A percentile compares a stretch with the other conserved stretches of the same genome.
Evolutionary conservation across 2,113 vertebrate species (phyloP).

Genomic region (Grallaria varia): DNA sequence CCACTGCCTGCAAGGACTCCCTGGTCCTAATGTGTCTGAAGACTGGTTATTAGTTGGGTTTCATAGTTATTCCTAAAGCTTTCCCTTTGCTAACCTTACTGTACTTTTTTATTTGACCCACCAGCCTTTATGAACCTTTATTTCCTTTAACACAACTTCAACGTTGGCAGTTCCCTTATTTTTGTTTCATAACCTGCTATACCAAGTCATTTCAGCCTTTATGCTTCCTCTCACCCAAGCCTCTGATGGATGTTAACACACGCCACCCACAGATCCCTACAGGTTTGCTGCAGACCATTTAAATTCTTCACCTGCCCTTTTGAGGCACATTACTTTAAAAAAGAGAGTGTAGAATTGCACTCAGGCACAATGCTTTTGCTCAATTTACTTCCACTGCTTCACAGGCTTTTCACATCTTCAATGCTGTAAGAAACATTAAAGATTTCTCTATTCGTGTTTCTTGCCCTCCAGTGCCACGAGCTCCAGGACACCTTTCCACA

Average conservation of each 20-base stretch:
- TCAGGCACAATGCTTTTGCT: not conserved
- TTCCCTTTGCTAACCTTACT: not conserved
- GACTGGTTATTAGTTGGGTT: not conserved
- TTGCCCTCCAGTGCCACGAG: not conserved
- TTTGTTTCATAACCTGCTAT: not conserved
- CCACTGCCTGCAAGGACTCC: not conserved
- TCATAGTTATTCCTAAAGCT: not conserved
- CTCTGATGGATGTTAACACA: not conserved
- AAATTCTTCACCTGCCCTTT: not conserved
- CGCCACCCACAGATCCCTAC: not conserved
- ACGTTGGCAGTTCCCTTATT: not conserved
- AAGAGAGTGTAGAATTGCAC: not conserved
- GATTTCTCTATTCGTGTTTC: not conserved
- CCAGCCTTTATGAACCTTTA: not conserved
- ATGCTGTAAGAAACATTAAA: not conserved
- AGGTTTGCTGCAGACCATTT: not conserved
- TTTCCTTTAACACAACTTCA: not conserved
- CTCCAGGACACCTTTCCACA: rapidly evolving
- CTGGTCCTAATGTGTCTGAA: not conserved
- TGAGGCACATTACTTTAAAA: not conserved
- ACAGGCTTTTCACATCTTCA: not conserved
- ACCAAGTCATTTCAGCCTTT: not conserved
- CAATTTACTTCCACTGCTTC: not conserved
- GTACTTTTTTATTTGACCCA: not conserved
- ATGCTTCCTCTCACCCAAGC: not conserved